phyloP scores from a whole-genome alignment of 2,113 vertebrate species.

The Callipepla squamata region DNA sequence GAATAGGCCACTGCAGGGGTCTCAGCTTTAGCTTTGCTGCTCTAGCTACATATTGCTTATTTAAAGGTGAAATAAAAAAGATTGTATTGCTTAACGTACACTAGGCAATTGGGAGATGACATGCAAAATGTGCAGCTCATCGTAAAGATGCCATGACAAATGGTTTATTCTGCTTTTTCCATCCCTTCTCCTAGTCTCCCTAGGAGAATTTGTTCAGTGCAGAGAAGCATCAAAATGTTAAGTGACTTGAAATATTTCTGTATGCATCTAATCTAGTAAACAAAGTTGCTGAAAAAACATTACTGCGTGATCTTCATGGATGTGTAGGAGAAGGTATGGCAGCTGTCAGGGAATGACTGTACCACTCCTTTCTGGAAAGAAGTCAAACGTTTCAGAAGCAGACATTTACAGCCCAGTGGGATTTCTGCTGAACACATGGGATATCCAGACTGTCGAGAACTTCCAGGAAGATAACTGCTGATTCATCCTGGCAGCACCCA shows the following conservation, averaged over 20 bases:
- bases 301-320: slow-evolving; percentile 1
- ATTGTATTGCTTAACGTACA: neutral
- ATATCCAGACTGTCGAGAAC: neutral
- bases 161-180: neutral
- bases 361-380: slow-evolving; percentile 30
- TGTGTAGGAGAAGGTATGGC: slow-evolving; percentile 14
- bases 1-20: neutral
- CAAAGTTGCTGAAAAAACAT: slow-evolving; percentile 50
- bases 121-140: neutral
- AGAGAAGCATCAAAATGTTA: neutral
- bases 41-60: neutral
- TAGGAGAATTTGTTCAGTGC: neutral
- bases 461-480: slow-evolving; percentile 40
- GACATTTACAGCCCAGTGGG: slow-evolving; percentile 4
- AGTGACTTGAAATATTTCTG: neutral
- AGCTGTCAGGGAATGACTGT: slow-evolving; percentile 55
- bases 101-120: neutral
- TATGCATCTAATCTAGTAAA: slow-evolving; percentile 54
- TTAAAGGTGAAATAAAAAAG: neutral
- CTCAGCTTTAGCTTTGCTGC: neutral
- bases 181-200: neutral
- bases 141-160: neutral
- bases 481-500: slow-evolving; percentile 24
- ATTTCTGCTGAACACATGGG: slow-evolving; percentile 18
- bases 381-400: slow-evolving; percentile 22